Conservation (phyloP, 2,797 vertebrate species). For the Hoplostethus mediterraneus region DNA sequence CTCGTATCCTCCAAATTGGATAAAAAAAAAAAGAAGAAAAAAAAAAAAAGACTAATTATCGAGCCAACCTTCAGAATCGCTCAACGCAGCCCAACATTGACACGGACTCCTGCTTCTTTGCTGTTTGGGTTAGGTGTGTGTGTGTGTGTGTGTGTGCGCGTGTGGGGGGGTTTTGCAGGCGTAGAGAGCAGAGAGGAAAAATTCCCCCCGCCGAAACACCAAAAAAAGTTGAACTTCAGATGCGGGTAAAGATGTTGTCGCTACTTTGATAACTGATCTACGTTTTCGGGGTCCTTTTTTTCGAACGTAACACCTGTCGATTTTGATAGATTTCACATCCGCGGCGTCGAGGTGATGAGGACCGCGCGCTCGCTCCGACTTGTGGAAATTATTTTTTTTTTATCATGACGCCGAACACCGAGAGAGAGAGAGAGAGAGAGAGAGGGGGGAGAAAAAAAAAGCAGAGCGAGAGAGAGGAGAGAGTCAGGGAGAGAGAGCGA, state of each 20-base stretch:
- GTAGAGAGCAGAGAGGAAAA: background rate
- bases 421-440: background rate
- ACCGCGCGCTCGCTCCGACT: background rate
- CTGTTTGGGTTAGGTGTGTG: slow-evolving; percentile 41
- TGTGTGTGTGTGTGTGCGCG: background rate
- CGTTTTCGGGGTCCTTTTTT: no score
- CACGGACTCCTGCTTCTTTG: slow-evolving; percentile 58
- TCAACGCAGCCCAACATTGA: slow-evolving; percentile 52
- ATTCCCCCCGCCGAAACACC: background rate
- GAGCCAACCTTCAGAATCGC: slow-evolving; percentile 73
- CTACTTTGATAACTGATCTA: slow-evolving; percentile 30
- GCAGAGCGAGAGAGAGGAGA: slow-evolving; percentile 17
- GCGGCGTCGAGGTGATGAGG: slow-evolving; percentile 2
- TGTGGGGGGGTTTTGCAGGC: slow-evolving; percentile 17
- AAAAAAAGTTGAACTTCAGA: slow-evolving; percentile 1
- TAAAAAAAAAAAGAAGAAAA: slow-evolving; percentile 41
- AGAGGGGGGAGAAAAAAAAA: background rate
- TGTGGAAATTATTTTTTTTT: background rate
- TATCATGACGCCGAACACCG: background rate
- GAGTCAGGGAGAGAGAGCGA: slow-evolving; percentile 70
- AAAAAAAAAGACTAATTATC: slow-evolving; percentile 75
- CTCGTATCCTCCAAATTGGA: slow-evolving; percentile 57
- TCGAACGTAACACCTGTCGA: slow-evolving; percentile 15
- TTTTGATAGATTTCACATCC: slow-evolving; percentile 40
- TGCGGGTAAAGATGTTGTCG: slow-evolving; percentile 11